Percentiles rank a stretch among this genome's conserved stretches.
Conservation (phyloP, 2,113 vertebrate genomes). For the Bolborhynchus lineola region DNA sequence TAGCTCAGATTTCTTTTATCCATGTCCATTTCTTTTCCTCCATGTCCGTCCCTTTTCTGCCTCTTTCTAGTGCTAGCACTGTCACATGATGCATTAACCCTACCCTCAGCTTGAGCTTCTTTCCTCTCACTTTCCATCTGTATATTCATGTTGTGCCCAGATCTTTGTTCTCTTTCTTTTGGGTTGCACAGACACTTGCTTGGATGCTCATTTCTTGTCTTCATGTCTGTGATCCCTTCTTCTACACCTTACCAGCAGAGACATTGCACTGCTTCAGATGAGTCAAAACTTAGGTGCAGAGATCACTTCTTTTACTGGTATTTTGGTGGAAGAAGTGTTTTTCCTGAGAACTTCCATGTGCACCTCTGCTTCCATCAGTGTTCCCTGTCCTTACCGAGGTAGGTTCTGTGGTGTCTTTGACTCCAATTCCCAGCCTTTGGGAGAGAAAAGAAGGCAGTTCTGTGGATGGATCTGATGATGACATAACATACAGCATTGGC, state of each 20-base stretch:
- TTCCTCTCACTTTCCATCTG: not conserved
- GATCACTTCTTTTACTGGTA: not conserved
- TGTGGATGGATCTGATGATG: not conserved
- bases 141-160: not conserved
- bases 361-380: not conserved
- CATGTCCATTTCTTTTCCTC: not conserved
- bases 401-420: not conserved
- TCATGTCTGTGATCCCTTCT: not conserved
- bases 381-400: not conserved
- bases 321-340: not conserved
- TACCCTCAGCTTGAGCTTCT: not conserved
- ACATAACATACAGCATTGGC: not conserved
- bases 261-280: not conserved
- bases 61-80: not conserved
- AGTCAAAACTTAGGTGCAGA: not conserved
- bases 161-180: not conserved
- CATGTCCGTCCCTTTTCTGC: not conserved
- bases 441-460: not conserved
- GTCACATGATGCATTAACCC: not conserved
- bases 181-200: not conserved
- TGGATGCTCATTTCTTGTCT: not conserved
- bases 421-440: not conserved
- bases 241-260: not conserved
- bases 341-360: not conserved
- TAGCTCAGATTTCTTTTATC: not conserved